These are phyloP conservation scores for Hemiscyllium ocellatum DNA, from an alignment of 2,113 vertebrate species.

Conservation along the genomic window DNA sequence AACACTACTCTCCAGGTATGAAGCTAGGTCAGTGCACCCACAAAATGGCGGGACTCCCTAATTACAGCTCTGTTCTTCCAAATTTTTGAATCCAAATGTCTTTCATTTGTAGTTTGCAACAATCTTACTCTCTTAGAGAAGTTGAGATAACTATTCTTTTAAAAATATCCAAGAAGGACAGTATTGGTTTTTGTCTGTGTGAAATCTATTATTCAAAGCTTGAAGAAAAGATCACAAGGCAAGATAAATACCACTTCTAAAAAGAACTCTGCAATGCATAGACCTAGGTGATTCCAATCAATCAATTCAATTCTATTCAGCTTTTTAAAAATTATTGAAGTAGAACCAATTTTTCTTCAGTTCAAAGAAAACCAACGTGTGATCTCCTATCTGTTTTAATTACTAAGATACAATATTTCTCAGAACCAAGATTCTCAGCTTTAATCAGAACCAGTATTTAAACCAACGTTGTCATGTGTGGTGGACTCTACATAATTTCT, in stretches of 20 bases:
- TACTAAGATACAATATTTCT: not conserved
- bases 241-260: not conserved
- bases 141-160: not conserved
- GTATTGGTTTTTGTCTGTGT: not conserved
- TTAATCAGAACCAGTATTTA: not conserved
- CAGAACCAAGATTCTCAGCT: not conserved
- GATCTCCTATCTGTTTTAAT: not conserved
- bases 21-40: not conserved
- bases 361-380: not conserved
- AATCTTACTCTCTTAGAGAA: too few species aligned
- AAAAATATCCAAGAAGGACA: not conserved
- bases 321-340: not conserved
- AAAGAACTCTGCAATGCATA: not conserved
- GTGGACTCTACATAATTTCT: not conserved
- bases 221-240: too few species aligned
- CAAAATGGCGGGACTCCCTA: not conserved
- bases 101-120: not conserved
- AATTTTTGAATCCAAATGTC: not conserved
- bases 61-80: not conserved
- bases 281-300: not conserved
- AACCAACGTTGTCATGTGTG: too few species aligned
- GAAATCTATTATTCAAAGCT: not conserved
- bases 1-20: not conserved
- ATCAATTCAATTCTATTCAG: not conserved
- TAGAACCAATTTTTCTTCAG: not conserved